Percentiles rank a stretch among this genome's conserved stretches.
Conservation (phyloP, 2,797 vertebrate species). For the Pristis pectinata region DNA sequence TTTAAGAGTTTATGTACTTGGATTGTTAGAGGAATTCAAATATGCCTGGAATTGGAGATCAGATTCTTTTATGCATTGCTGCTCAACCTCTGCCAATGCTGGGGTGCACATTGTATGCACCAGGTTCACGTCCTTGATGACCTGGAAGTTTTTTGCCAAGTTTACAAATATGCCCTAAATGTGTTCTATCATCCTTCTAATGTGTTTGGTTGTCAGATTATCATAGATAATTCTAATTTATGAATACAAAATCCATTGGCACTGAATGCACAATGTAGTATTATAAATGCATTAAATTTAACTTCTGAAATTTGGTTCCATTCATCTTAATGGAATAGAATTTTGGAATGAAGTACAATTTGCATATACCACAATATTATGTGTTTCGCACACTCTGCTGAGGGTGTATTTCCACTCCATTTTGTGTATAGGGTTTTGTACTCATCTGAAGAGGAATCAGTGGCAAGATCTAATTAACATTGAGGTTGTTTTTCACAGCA, state of each 20-base stretch:
- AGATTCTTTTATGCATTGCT: neutral
- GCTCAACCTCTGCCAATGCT: neutral
- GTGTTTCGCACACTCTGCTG: too few species aligned
- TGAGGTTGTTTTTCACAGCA: neutral
- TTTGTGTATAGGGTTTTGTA: neutral
- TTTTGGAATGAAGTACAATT: too few species aligned
- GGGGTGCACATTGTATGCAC: too few species aligned
- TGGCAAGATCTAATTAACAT: neutral
- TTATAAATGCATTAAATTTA: too few species aligned
- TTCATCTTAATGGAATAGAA: too few species aligned
- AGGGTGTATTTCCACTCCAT: neutral
- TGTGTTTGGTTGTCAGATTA: neutral
- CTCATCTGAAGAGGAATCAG: neutral
- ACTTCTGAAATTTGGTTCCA: too few species aligned
- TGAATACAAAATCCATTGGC: too few species aligned
- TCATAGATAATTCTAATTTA: too few species aligned
- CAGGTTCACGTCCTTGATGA: neutral
- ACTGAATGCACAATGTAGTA: too few species aligned
- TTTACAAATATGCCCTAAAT: neutral
- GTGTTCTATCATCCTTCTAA: neutral
- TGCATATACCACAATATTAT: too few species aligned
- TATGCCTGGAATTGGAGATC: slow-evolving; percentile 6
- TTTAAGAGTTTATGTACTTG: neutral
- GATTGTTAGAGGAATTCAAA: slow-evolving; percentile 29
- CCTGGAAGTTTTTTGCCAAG: neutral